Conservation (phyloP, 2,888 invertebrate genomes). For the Drosophila silvestris region DNA sequence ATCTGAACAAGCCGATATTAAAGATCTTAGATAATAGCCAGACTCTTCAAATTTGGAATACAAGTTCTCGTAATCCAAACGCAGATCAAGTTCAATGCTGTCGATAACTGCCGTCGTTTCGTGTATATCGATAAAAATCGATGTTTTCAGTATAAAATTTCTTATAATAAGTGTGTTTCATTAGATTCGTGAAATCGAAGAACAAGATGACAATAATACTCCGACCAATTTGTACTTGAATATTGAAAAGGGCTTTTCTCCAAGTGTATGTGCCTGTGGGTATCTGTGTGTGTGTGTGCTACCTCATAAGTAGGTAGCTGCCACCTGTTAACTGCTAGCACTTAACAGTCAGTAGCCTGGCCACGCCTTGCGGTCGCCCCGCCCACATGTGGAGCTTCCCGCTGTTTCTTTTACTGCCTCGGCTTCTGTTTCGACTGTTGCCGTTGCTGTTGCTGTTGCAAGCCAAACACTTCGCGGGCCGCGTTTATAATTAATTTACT, state of each 20-base stretch:
- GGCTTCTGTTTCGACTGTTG: conserved; percentile 15
- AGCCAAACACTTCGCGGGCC: conserved; percentile 76
- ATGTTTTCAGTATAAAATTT: background rate
- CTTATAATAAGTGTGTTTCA: background rate
- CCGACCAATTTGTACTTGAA: background rate
- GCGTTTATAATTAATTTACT: conserved; percentile 77
- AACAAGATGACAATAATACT: background rate
- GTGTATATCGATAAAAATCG: background rate
- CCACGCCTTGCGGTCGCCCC: conserved; percentile 34
- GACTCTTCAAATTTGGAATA: too few species aligned
- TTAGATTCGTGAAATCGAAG: background rate
- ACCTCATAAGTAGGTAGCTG: background rate
- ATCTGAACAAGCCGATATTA: too few species aligned
- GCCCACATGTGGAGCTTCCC: conserved; percentile 51
- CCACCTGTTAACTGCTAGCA: background rate
- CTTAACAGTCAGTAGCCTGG: background rate
- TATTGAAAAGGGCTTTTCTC: background rate
- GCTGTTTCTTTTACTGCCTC: background rate
- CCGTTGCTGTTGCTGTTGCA: conserved; percentile 46
- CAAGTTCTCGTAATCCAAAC: background rate
- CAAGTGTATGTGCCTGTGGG: background rate
- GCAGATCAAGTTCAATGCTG: background rate
- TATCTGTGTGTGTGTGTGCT: background rate
- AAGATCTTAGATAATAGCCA: too few species aligned
- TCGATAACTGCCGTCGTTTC: background rate